These are phyloP conservation scores for Phaethornis superciliosus DNA, from an alignment of 2,113 vertebrate species.

Conservation along the genomic window DNA sequence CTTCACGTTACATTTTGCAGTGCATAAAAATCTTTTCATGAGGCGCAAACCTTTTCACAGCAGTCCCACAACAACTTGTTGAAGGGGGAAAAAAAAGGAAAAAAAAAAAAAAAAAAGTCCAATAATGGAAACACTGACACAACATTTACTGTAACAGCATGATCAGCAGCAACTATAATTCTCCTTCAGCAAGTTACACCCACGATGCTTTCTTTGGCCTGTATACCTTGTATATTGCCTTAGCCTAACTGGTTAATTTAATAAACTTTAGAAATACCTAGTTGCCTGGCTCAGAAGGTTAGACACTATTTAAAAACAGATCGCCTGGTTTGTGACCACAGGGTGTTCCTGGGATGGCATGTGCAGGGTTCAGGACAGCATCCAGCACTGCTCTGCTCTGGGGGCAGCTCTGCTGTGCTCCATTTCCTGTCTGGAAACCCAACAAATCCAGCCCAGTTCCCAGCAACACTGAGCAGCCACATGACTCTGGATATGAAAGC, in stretches of 20 bases:
- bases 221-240: not conserved
- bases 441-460: not conserved
- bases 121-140: conserved; percentile 62
- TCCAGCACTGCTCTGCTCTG: not conserved
- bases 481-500: not conserved
- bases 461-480: not conserved
- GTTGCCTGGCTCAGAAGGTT: not conserved
- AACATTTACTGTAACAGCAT: conserved; percentile 49
- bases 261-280: conserved; percentile 9
- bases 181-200: conserved; percentile 37
- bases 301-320: not conserved
- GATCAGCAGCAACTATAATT: conserved; percentile 47
- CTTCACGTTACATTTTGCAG: not conserved
- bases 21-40: not conserved
- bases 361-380: fast-evolving
- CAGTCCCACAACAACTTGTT: not conserved
- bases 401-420: not conserved
- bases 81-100: not conserved
- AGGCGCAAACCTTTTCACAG: not conserved
- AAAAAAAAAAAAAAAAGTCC: not conserved
- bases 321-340: not conserved
- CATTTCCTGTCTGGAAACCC: not conserved
- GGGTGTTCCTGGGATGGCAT: not conserved
- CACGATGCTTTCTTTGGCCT: conserved; percentile 67
- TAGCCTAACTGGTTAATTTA: conserved; percentile 46